Conservation (phyloP, 2,888 invertebrate genomes). For the Microplitis manilae region DNA sequence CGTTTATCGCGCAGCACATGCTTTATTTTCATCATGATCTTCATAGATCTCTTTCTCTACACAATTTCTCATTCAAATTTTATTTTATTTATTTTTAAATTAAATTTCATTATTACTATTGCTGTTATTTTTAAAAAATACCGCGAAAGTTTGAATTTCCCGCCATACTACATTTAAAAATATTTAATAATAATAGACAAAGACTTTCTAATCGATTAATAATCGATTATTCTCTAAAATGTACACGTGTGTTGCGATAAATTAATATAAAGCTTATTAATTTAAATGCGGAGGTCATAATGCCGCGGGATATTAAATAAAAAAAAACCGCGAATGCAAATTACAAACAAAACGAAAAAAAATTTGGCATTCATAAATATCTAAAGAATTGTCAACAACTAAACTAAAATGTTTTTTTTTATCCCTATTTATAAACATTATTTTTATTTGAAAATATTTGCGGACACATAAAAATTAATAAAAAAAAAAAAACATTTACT, state of each 20-base stretch:
- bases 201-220: neutral
- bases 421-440: too few relatives aligned
- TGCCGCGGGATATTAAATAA: neutral
- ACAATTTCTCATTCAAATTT: neutral
- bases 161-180: neutral
- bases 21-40: slow-evolving; percentile 46
- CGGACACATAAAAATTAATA: too few relatives aligned
- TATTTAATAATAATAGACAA: neutral
- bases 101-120: neutral
- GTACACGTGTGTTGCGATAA: neutral
- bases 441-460: too few relatives aligned
- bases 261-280: neutral
- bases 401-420: too few relatives aligned
- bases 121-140: neutral
- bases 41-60: slow-evolving; percentile 6
- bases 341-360: neutral
- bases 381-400: neutral
- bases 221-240: neutral
- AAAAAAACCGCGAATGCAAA: neutral
- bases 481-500: neutral
- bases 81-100: neutral
- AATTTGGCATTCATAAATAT: neutral
- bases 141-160: neutral
- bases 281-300: neutral
- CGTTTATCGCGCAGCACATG: slow-evolving; percentile 64